These are phyloP conservation scores for Neoarius graeffei DNA, from an alignment of 2,113 vertebrate species.

Conservation along the genomic window DNA sequence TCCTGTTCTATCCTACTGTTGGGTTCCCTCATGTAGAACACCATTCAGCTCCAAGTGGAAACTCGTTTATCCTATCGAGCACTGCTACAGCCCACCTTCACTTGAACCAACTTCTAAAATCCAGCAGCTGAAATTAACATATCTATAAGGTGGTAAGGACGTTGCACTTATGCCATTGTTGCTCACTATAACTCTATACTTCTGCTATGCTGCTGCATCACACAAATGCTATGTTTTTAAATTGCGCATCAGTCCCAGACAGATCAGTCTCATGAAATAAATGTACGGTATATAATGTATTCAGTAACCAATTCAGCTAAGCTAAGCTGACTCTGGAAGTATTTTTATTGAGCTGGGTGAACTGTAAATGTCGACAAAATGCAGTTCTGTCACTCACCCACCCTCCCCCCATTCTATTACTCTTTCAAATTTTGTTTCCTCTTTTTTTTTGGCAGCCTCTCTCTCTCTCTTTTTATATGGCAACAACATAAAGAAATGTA, in stretches of 20 bases:
- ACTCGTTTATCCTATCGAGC: neutral
- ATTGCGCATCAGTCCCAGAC: neutral
- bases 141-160: neutral
- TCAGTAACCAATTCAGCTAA: neutral
- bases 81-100: neutral
- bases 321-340: conserved; percentile 21
- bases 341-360: neutral
- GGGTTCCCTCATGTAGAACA: conserved; percentile 9
- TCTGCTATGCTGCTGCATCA: conserved; percentile 1
- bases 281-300: neutral
- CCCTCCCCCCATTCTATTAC: neutral
- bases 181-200: neutral
- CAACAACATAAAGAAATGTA: neutral
- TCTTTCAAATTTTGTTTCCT: neutral
- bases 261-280: conserved; percentile 3
- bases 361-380: neutral
- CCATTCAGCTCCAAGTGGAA: neutral
- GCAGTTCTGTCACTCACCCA: neutral
- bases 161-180: neutral
- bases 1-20: conserved; percentile 24
- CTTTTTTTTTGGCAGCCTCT: too few species aligned
- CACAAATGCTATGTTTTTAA: neutral
- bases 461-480: neutral
- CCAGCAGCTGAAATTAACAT: neutral
- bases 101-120: neutral